Evolutionary conservation across 1,140 invertebrate genomes (phyloP).

Genomic region (Drosophila ananassae): DNA sequence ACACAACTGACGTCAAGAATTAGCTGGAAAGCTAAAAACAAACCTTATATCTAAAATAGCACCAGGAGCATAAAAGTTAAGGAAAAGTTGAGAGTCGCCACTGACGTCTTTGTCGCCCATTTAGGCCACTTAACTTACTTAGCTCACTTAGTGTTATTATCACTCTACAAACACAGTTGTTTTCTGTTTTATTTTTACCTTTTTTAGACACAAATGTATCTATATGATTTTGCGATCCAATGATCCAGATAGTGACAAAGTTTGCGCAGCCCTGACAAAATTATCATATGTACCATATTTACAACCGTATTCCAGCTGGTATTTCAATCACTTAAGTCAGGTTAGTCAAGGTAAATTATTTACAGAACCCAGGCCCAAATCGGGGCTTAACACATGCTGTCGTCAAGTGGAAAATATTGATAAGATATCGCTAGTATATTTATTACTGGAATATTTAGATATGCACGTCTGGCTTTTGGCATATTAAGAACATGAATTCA

Average conservation of each 20-base stretch:
- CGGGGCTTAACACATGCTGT: slow-evolving; percentile 11
- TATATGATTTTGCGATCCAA: slow-evolving; percentile 21
- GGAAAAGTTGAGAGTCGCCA: slow-evolving; percentile 11
- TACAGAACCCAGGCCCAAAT: slow-evolving; percentile 26
- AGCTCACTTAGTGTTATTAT: slow-evolving; percentile 41
- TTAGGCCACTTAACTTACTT: slow-evolving; percentile 18
- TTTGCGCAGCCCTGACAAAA: slow-evolving; percentile 29
- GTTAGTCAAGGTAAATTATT: slow-evolving; percentile 28
- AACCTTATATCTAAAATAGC: slow-evolving; percentile 27
- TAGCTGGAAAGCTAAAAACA: slow-evolving; percentile 30
- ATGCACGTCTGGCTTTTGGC: slow-evolving; percentile 40
- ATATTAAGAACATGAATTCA: slow-evolving; percentile 43
- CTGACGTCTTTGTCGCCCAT: slow-evolving; percentile 46
- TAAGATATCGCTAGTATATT: slow-evolving; percentile 35
- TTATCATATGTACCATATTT: slow-evolving; percentile 11
- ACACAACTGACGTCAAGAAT: slow-evolving; percentile 34
- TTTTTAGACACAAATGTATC: slow-evolving; percentile 30
- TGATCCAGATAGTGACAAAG: slow-evolving; percentile 23
- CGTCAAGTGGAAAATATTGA: slow-evolving; percentile 31
- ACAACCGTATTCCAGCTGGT: slow-evolving; percentile 14
- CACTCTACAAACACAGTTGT: slow-evolving; percentile 41
- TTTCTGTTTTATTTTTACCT: slow-evolving; percentile 12
- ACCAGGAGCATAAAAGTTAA: slow-evolving; percentile 20
- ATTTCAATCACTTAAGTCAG: slow-evolving; percentile 23
- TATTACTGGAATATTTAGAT: slow-evolving; percentile 40